Evolutionary conservation across 2,797 vertebrate species (phyloP).

Genomic region (Enteromius anoplus): DNA sequence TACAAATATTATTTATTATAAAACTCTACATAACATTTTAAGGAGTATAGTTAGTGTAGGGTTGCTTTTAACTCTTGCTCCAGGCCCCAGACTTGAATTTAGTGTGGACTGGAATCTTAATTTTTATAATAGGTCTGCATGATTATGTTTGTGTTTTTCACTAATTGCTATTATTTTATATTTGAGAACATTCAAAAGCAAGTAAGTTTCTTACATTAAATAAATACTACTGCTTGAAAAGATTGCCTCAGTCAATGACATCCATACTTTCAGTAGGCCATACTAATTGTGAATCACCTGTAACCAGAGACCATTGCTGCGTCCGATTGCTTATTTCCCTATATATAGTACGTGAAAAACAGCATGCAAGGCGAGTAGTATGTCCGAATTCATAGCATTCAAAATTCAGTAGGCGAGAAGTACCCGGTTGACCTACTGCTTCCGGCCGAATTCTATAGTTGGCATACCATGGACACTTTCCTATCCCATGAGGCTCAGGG

Average conservation of each 20-base stretch:
- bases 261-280: not conserved
- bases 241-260: not conserved
- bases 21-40: not conserved
- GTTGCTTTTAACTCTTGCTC: not conserved
- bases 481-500: too few relatives aligned
- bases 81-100: not conserved
- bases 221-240: not conserved
- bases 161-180: not conserved
- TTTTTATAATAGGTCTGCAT: not conserved
- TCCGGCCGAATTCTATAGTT: too few relatives aligned
- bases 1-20: not conserved
- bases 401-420: too few relatives aligned
- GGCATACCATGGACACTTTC: too few relatives aligned
- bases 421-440: too few relatives aligned
- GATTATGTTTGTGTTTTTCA: not conserved
- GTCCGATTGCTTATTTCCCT: too few relatives aligned
- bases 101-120: not conserved
- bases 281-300: not conserved
- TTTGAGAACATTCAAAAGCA: not conserved
- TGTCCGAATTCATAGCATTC: too few relatives aligned
- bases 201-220: not conserved
- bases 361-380: too few relatives aligned
- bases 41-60: not conserved
- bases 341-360: too few relatives aligned
- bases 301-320: not conserved